Conservation (phyloP, 2,113 vertebrate species). For the Grantiella picta region DNA sequence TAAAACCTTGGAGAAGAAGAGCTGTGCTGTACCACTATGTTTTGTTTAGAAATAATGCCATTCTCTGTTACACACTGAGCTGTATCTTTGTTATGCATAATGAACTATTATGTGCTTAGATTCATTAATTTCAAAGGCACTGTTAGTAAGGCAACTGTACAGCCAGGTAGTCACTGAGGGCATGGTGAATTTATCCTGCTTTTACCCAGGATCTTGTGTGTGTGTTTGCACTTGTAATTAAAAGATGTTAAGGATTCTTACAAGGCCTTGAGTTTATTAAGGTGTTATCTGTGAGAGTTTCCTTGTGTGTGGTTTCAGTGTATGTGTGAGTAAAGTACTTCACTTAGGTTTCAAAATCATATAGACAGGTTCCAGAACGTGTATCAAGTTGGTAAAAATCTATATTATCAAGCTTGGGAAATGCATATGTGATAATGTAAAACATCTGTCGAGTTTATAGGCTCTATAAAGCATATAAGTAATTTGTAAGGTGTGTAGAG, state of each 20-base stretch:
- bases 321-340: background rate
- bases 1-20: background rate
- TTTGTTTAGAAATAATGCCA: background rate
- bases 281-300: background rate
- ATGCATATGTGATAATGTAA: background rate
- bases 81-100: background rate
- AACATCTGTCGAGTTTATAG: background rate
- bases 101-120: background rate
- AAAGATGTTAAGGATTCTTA: background rate
- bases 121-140: background rate
- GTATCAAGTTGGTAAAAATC: background rate
- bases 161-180: background rate
- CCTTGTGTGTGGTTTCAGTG: background rate
- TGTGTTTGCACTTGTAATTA: background rate
- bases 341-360: background rate
- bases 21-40: background rate
- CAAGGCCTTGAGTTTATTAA: background rate
- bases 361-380: background rate
- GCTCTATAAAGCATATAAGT: background rate
- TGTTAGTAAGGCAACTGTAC: background rate
- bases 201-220: background rate
- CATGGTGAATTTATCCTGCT: background rate
- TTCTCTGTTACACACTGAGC: background rate
- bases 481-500: background rate
- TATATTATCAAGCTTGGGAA: background rate